Evolutionary conservation across 2,113 vertebrate species (phyloP).

Genomic region (Capra hircus): DNA sequence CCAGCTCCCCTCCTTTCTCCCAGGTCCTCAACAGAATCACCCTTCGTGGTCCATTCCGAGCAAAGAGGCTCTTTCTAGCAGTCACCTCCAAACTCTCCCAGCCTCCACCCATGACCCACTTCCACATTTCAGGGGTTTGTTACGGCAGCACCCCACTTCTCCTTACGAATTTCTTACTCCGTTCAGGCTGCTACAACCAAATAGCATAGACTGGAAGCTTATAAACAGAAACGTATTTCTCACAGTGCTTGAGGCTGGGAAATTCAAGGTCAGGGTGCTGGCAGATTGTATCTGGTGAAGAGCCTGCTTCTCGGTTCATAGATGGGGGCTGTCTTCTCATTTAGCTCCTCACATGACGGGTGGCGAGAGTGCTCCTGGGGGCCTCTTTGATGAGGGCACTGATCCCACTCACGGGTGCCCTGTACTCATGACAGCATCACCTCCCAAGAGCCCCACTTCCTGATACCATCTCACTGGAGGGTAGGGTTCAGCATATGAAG

Average conservation of each 20-base stretch:
- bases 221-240: not conserved
- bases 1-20: not conserved
- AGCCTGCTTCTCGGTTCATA: not conserved
- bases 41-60: not conserved
- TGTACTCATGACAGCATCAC: not conserved
- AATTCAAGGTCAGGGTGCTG: not conserved
- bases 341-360: not conserved
- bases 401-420: not conserved
- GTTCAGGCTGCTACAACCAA: not conserved
- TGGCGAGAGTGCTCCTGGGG: not conserved
- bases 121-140: not conserved
- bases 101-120: not conserved
- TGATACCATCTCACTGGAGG: not conserved
- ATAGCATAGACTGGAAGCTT: not conserved
- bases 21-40: not conserved
- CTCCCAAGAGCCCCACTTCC: not conserved
- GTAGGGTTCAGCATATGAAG: not conserved
- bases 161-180: not conserved
- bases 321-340: not conserved
- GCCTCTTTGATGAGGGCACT: not conserved
- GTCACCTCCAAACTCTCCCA: not conserved
- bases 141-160: not conserved
- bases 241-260: not conserved
- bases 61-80: not conserved
- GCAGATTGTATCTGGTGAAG: not conserved